These are phyloP conservation scores for Falco naumanni DNA, from an alignment of 2,797 vertebrate species.

Conservation along the genomic window DNA sequence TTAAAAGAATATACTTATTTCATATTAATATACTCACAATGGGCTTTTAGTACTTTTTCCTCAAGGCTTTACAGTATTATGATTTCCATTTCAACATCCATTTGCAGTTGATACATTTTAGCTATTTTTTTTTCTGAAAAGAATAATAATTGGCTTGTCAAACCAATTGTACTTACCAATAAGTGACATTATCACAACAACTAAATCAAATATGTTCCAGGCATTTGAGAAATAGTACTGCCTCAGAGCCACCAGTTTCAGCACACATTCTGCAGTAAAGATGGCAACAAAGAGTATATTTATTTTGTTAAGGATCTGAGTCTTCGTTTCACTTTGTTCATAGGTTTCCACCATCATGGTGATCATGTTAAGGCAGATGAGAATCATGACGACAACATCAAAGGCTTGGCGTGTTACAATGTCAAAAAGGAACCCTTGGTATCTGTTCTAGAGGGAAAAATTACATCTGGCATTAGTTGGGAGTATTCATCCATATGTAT, in stretches of 20 bases:
- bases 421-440: conserved; percentile 78
- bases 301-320: conserved; percentile 68
- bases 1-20: background rate
- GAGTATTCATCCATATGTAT: rapidly evolving
- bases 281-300: conserved; percentile 76
- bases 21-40: background rate
- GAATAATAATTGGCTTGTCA: background rate
- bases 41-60: background rate
- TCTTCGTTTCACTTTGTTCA: conserved; percentile 63
- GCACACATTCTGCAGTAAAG: conserved; percentile 76
- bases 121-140: background rate
- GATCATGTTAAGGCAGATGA: conserved; percentile 83
- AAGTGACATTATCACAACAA: conserved; percentile 78
- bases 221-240: conserved; percentile 79
- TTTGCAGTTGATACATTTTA: background rate
- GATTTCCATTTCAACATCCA: background rate
- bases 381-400: conserved; percentile 74
- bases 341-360: conserved; percentile 81
- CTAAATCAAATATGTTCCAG: conserved; percentile 82
- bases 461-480: background rate
- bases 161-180: conserved; percentile 68
- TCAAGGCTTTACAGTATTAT: background rate
- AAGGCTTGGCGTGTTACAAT: conserved; percentile 74
- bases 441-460: conserved; percentile 73
- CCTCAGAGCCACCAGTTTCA: conserved; percentile 78